Evolutionary conservation across 2,797 vertebrate species (phyloP).

Genomic region (Silurus lanzhouensis): DNA sequence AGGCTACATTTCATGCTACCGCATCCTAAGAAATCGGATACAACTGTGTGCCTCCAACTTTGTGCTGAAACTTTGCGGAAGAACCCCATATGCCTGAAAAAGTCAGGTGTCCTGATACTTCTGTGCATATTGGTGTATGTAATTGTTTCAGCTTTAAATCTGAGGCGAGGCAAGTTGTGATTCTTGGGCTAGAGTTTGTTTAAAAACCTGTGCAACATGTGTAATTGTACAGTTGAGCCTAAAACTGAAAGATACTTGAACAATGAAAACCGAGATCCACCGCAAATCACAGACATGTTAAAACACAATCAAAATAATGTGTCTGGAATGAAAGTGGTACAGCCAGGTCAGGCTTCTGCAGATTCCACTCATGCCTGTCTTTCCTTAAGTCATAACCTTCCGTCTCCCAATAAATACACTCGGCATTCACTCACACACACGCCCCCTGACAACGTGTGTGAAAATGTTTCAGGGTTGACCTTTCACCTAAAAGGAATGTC

Average conservation of each 20-base stretch:
- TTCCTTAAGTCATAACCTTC: constrained; percentile 63
- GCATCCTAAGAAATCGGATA: no score
- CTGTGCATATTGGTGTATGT: no score
- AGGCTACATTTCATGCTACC: no score
- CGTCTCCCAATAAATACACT: constrained; percentile 49
- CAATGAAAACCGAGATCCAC: not conserved
- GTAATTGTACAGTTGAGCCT: not conserved
- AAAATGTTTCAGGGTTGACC: not conserved
- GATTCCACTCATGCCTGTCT: constrained; percentile 75
- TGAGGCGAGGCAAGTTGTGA: not conserved
- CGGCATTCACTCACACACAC: not conserved
- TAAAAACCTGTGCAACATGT: no score
- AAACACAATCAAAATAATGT: not conserved
- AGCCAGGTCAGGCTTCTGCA: constrained; percentile 65
- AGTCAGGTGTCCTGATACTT: no score
- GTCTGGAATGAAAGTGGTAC: constrained; percentile 57
- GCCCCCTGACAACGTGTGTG: not conserved
- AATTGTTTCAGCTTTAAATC: no score
- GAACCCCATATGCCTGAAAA: no score
- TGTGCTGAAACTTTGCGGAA: no score
- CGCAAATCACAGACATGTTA: not conserved
- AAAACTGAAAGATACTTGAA: not conserved
- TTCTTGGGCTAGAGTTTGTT: not conserved
- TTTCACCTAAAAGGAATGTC: constrained; percentile 11
- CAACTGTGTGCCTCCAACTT: no score